These are phyloP conservation scores for Tauraco erythrolophus DNA, from an alignment of 2,113 vertebrate genomes.

Conservation along the genomic window DNA sequence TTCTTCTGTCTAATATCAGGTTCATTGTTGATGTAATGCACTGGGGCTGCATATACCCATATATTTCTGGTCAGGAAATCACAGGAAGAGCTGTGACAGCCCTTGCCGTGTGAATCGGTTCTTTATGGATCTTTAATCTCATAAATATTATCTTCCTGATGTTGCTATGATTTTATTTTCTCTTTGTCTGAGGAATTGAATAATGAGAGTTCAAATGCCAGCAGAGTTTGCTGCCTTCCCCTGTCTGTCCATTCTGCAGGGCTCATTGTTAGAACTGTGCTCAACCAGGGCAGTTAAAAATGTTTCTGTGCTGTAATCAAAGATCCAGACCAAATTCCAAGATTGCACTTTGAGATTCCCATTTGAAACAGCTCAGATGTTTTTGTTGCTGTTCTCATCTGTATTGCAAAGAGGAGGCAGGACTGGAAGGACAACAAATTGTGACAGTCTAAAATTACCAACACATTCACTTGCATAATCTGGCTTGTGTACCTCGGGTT, in stretches of 20 bases:
- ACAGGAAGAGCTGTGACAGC: neutral
- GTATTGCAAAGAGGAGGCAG: neutral
- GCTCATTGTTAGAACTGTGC: neutral
- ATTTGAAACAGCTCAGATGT: neutral
- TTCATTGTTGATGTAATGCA: neutral
- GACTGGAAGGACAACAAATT: neutral
- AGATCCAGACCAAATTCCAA: neutral
- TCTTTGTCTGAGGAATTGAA: neutral
- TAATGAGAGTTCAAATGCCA: neutral
- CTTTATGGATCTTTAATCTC: neutral
- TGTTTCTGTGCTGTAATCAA: neutral
- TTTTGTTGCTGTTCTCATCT: neutral
- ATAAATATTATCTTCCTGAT: neutral
- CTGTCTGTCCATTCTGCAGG: neutral
- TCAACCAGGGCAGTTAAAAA: neutral
- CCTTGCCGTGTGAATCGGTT: neutral
- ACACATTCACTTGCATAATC: neutral
- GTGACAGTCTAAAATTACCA: neutral
- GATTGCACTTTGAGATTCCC: neutral
- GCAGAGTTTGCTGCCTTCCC: neutral
- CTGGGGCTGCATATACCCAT: neutral
- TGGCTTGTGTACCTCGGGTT: neutral
- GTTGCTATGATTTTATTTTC: neutral
- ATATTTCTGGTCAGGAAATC: neutral
- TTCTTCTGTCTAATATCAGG: neutral